A percentile compares a stretch with the other conserved stretches of the same genome.
Evolutionary conservation across 2,113 vertebrate genomes (phyloP).

Genomic region (Aegithalos caudatus): DNA sequence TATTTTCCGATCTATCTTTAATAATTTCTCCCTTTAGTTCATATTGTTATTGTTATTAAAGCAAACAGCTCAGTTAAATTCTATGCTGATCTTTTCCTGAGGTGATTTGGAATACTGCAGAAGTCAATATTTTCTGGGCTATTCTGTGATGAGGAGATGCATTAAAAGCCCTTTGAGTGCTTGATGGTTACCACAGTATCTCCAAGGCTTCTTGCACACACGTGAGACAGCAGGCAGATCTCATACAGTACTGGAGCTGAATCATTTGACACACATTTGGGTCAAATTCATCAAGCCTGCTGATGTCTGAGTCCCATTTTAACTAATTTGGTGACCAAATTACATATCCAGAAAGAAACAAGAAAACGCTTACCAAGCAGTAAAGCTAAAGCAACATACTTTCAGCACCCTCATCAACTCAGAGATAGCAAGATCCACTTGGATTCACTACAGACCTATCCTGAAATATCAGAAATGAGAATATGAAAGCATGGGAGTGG

Average conservation of each 20-base stretch:
- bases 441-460: background rate
- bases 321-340: background rate
- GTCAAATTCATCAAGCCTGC: background rate
- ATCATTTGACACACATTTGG: background rate
- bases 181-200: background rate
- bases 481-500: background rate
- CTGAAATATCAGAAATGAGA: background rate
- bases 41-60: background rate
- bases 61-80: rapidly evolving
- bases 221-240: background rate
- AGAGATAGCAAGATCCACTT: background rate
- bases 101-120: background rate
- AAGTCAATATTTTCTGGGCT: background rate
- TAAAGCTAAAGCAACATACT: background rate
- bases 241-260: background rate
- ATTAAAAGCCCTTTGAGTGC: background rate
- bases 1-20: background rate
- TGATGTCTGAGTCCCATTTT: background rate
- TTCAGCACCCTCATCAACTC: background rate
- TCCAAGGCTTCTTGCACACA: background rate
- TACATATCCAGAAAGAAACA: background rate
- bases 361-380: background rate
- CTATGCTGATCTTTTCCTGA: background rate
- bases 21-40: background rate
- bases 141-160: background rate